phyloP scores from a whole-genome alignment of 2,888 invertebrate species.

The Choreutis nemorana region DNA sequence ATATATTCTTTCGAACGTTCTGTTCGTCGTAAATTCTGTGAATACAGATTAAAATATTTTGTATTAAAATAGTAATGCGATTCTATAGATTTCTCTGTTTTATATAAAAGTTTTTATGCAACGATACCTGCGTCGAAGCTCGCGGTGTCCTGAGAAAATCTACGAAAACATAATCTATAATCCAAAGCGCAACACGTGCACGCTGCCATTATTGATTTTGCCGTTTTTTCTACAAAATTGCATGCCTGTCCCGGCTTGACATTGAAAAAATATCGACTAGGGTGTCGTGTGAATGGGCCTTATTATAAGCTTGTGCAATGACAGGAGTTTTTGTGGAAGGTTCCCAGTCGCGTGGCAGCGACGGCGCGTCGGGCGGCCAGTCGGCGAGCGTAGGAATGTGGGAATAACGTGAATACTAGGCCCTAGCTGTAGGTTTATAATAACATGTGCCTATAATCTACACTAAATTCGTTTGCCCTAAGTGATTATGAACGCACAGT shows the following conservation, averaged over 20 bases:
- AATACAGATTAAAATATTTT: no score
- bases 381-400: slow-evolving; percentile 6
- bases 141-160: slow-evolving; percentile 56
- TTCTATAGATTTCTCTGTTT: slow-evolving; percentile 24
- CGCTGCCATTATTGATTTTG: slow-evolving; percentile 62
- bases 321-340: slow-evolving; percentile 44
- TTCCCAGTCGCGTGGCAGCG: slow-evolving; percentile 44
- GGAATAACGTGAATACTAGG: no score
- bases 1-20: no score
- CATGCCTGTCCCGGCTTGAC: slow-evolving; percentile 48
- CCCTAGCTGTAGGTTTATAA: no score
- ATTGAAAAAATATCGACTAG: slow-evolving; percentile 50
- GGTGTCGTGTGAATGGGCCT: slow-evolving; percentile 54
- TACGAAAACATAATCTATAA: slow-evolving; percentile 60
- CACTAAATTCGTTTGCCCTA: no score
- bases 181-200: slow-evolving; percentile 64
- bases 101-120: no score
- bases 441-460: no score
- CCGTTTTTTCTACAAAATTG: slow-evolving; percentile 62
- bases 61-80: no score
- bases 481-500: no score
- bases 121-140: no score
- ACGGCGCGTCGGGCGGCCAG: slow-evolving; percentile 22
- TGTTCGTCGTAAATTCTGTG: no score
- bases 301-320: slow-evolving; percentile 63